These are phyloP conservation scores for Molossus molossus DNA, from an alignment of 2,797 vertebrate species.

Conservation along the genomic window DNA sequence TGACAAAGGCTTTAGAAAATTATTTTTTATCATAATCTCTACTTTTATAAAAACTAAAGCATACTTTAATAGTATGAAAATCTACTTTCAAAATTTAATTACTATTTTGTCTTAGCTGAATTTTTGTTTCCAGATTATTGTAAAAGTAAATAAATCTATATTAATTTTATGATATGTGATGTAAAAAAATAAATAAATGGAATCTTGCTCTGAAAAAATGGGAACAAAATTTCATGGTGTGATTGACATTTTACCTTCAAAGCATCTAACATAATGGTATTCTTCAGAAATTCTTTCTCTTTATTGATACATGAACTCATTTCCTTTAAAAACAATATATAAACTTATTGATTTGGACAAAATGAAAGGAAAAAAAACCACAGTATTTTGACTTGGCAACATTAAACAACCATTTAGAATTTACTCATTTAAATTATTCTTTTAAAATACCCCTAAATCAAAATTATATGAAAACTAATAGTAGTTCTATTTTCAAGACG, in stretches of 20 bases:
- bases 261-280: not conserved
- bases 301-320: not conserved
- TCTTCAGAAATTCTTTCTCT: not conserved
- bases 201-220: not conserved
- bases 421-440: not conserved
- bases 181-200: not conserved
- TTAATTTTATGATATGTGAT: not conserved
- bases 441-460: not conserved
- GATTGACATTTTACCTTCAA: not conserved
- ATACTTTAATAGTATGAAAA: not conserved
- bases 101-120: not conserved
- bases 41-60: not conserved
- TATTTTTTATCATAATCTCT: not conserved
- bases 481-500: not conserved
- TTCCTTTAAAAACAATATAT: conserved; percentile 10
- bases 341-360: not conserved
- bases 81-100: not conserved
- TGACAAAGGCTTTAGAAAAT: not conserved
- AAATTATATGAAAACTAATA: not conserved
- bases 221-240: not conserved
- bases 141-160: not conserved
- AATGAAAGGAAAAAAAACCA: not conserved
- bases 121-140: not conserved
- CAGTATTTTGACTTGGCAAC: not conserved
- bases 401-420: not conserved